Evolutionary conservation across 2,113 vertebrate genomes (phyloP), one percentile per base, ranked within the genome.

Genomic region (Craseonycteris thonglongyai): DNA sequence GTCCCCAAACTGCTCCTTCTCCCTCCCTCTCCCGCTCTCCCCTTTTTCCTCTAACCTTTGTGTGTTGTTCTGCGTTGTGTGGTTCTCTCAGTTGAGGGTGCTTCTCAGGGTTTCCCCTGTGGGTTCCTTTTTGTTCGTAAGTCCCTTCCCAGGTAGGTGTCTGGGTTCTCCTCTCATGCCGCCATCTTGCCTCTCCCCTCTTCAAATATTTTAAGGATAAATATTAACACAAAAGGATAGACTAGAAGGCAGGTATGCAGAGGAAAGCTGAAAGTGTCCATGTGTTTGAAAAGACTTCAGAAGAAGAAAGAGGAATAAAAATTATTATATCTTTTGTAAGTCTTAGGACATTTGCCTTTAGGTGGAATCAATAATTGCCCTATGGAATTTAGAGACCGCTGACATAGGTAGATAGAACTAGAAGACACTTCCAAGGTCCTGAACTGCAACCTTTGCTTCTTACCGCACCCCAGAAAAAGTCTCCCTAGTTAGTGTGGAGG

Each of bases 381-480:
- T 4, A 7, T 45, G 21, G 47, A 74, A 47, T 74, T 47, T 15
- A n/a, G 14, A 74, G 12, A 66, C 80, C 7, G 2, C 51, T 42
- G 15, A 35, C 1, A 28, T 3, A 30, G 21, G 22, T 45, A 78
- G 14, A 78, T 7, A 74, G 58, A 33, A n/a, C 18, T 6, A n/a
- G 24, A 56, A 63, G 15, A 33, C 4, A 40, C 9, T 65, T 68
- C 16, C 12, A 54, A 68, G 13, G 3, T 0, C 24, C n/a, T 78
- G 10, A 79, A 80, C 49, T 76, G 10, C 42, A 87, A 40, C 22
- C 35, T 4, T 19, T 14, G 8, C 59, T 33, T 28, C 5, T 10
- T 10, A 8, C 5, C 10, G 22, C 15, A 13, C 0, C 6, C 14
- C 1, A 4, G 51, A 24, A 51, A 9, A 35, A 3, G 6, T 26